Base-by-base conservation (phyloP, 2,888 invertebrate species). In the Lasioglossum malachurum region DNA sequence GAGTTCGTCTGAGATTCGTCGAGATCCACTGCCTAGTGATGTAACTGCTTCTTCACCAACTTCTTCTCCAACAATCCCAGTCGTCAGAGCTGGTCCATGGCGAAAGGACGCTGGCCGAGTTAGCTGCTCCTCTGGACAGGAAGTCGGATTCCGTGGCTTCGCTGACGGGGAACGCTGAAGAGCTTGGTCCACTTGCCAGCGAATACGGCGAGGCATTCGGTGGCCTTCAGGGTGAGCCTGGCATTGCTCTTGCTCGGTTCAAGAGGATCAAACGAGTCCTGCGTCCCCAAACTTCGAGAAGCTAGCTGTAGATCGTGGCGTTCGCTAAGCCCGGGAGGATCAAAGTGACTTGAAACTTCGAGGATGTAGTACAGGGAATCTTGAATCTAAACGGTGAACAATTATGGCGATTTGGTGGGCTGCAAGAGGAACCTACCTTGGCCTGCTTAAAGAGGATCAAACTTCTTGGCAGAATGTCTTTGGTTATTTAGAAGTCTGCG, bases 171-270 rank as follows among this genome's bases (percentile, higher is more conserved):
- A 91, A 86, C 60, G 81, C 87, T 12, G 89, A 88, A 49, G 91
- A 91, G 60, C 57, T 87, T 49, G 88, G 75, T 31, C 89, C 92
- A 3, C 82, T 93, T 31, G 92, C 91, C 1, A 87, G 86, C 1
- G 93, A 93, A 27, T 94, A 94, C 80, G 91, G 89, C 27, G 94
- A 93, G 76, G 92, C 94, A 4, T 94, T 94, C 78, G 94, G 94
- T 16, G 93, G 93, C 12, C 89, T 93, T 27, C 92, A 90, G 10
- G 80, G 84, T 31, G 92, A 93, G 14, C 78, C 92, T 19, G 89
- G 89, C 4, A 88, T 89, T 0, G 88, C 90, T 12, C 78, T 93
- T 10, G 92, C 91, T 23, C 91, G 94, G 80, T 94, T 91, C 67
- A 94, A 94, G 74, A 89, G 94, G 46, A 92, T 94, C 86, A 93